Percentiles rank a stretch among this genome's conserved stretches.
Conservation (phyloP, 2,113 vertebrate species). For the Salvelinus fontinalis region DNA sequence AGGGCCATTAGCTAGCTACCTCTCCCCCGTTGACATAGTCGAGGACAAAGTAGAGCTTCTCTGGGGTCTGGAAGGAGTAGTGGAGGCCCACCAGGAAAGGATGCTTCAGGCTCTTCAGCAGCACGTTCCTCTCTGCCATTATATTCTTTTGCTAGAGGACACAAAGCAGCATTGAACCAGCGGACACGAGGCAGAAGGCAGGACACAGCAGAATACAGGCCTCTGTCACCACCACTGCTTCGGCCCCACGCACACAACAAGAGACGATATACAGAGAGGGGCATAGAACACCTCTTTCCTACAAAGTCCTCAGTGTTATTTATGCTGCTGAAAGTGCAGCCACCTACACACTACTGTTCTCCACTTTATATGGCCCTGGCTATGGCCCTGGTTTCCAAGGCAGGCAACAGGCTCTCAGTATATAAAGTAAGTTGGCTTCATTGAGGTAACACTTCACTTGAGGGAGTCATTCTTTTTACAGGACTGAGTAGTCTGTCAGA, state of each 20-base stretch:
- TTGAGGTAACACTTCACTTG: too few species aligned
- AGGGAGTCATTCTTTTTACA: too few species aligned
- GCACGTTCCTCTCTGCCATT: slow-evolving; percentile 95
- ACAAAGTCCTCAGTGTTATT: neutral
- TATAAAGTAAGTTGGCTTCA: too few species aligned
- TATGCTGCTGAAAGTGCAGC: neutral
- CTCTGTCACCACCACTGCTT: neutral
- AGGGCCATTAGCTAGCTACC: slow-evolving; percentile 66
- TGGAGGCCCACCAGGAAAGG: slow-evolving; percentile 95
- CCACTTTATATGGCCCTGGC: too few species aligned
- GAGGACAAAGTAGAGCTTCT: slow-evolving; percentile 98
- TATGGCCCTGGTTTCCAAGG: too few species aligned
- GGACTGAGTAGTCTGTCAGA: too few species aligned
- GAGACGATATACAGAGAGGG: neutral
- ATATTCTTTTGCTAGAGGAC: slow-evolving; percentile 90
- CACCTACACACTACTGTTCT: neutral
- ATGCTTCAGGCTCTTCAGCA: slow-evolving; percentile 92
- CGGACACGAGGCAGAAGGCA: neutral
- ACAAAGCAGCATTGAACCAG: slow-evolving; percentile 16
- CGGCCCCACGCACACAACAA: neutral
- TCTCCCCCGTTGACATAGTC: slow-evolving; percentile 98
- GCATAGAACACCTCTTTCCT: neutral
- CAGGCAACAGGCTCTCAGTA: too few species aligned
- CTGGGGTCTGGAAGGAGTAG: slow-evolving; percentile 95
- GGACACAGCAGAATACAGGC: neutral